These are phyloP conservation scores for Eudasyphora cyanicolor DNA, from an alignment of 2,888 invertebrate species.

Conservation along the genomic window DNA sequence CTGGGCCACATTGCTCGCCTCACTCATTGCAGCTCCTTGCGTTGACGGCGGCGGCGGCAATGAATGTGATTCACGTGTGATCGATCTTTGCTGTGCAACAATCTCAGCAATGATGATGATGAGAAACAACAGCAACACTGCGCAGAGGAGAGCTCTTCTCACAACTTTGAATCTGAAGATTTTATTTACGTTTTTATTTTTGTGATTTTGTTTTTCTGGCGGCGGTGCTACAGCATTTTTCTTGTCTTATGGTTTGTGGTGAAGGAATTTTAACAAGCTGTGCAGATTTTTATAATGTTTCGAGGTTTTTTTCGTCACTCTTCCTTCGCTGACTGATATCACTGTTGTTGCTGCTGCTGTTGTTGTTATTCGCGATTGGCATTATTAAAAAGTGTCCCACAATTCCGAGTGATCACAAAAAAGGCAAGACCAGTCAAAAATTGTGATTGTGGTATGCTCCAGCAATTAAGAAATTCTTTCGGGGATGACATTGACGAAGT, in stretches of 20 bases:
- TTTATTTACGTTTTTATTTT: conserved; percentile 3
- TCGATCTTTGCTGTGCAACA: conserved; percentile 54
- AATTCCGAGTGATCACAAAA: conserved; percentile 26
- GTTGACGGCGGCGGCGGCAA: conserved; percentile 45
- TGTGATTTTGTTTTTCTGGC: conserved; percentile 44
- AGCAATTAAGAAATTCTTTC: conserved; percentile 65
- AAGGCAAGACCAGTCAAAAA: conserved; percentile 44
- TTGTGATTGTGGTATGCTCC: conserved; percentile 64
- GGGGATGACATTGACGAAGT: conserved; percentile 63
- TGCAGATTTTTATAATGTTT: conserved; percentile 72
- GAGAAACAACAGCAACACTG: background rate
- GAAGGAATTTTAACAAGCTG: conserved; percentile 76
- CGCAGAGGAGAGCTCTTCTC: too few relatives aligned
- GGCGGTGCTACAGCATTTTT: conserved; percentile 62
- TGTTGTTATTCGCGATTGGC: too few relatives aligned
- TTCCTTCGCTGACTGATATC: too few relatives aligned
- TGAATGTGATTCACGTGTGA: conserved; percentile 65
- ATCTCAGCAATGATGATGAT: conserved; percentile 60
- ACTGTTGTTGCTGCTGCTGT: too few relatives aligned
- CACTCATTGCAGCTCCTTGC: background rate
- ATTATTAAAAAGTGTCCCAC: conserved; percentile 18
- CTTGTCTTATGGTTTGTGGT: conserved; percentile 64
- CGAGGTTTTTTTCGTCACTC: conserved; percentile 65
- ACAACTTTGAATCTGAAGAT: conserved; percentile 14
- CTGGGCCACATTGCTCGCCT: conserved; percentile 21